Base-by-base conservation (phyloP, 2,888 invertebrate species). In the Synergus itoensis region DNA sequence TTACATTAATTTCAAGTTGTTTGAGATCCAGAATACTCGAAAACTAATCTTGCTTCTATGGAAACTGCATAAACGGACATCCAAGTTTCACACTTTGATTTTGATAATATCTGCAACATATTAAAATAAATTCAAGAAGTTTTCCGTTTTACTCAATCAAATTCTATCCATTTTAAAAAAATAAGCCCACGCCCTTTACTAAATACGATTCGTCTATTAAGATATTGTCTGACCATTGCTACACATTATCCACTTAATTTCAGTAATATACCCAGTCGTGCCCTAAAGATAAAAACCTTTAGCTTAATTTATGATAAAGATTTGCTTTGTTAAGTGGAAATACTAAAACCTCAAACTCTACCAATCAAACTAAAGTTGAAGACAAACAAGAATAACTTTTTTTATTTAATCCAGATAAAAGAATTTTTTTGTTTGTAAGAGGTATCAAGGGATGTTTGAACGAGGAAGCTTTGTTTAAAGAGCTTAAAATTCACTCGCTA, bases 221-320 rank as follows among this genome's bases (percentile, higher is more conserved):
- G 8, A 53, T 53, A 53, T 53, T n/a, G 76, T 73, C 78, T 64
- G 73, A 78, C 77, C 79, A 78, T 67, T 76, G 62, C 60, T 48
- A 21, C 28, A 76, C 48, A 62, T 62, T 81, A 79, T 77, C 67
- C 79, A 81, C 78, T 80, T 53, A 78, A 18, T 41, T 60, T 53
- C 12, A 62, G 28, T 21, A 41, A 69, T 64, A 63, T 18, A 45
- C 60, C 18, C 43, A 53, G 16, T 9, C 48, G 5, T 28, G 48
- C 21, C 48, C 16, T 43, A 67, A 21, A 45, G 45, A 36, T 36
- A 69, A 48, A 28, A 45, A 18, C 0, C 43, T 67, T 16, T 69
- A 16, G n/a, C 45, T 12, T 16, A 48, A 48, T 48, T 69, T 9
- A 69, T 40, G 64, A 64, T 64, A 36, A 36, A 36, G 36, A 0